Evolutionary conservation across 1,140 invertebrate genomes (phyloP), one percentile per base, ranked within the genome.

Genomic region (Zaprionus tsacasi): DNA sequence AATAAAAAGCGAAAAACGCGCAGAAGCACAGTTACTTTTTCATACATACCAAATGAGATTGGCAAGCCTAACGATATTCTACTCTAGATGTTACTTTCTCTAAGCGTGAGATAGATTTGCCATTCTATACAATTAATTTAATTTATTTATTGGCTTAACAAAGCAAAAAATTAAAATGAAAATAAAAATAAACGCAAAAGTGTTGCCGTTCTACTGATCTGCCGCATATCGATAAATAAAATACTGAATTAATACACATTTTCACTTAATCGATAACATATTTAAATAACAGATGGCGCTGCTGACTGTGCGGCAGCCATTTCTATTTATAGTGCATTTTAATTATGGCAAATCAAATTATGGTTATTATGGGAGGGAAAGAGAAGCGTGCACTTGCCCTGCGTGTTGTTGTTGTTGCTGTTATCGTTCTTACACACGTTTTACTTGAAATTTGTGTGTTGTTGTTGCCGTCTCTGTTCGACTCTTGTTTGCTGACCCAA

Each of bases 401-500:
- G n/a, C n/a, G n/a, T n/a, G n/a, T n/a, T n/a, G n/a, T n/a, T n/a
- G n/a, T n/a, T n/a, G n/a, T n/a, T n/a, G n/a, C n/a, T n/a, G n/a
- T 45, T 35, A 43, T 57, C 74, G n/a, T 61, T 78, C 48, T 72
- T 61, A 48, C 69, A 78, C 70, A 80, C 66, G 64, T 83, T 57
- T 71, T 65, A 78, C 81, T 56, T 54, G 70, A 76, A 45, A 69
- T 70, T 66, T 68, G n/a, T 61, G 27, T 15, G 27, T 69, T 69
- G 36, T 43, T 57, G 30, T 67, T 70, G 58, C 33, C 45, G n/a
- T 57, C 54, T 25, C 45, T 72, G 17, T 63, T 76, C 64, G 56
- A 38, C 48, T 68, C 7, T 50, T 50, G 45, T 25, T 50, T 50
- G 43, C 48, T 82, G 83, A 88, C 83, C 83, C 78, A 83, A 89